Base-by-base conservation (phyloP, 30 jellyfish, hydroid and myxozoan genomes). In the Chrysaora quinquecirrha region DNA sequence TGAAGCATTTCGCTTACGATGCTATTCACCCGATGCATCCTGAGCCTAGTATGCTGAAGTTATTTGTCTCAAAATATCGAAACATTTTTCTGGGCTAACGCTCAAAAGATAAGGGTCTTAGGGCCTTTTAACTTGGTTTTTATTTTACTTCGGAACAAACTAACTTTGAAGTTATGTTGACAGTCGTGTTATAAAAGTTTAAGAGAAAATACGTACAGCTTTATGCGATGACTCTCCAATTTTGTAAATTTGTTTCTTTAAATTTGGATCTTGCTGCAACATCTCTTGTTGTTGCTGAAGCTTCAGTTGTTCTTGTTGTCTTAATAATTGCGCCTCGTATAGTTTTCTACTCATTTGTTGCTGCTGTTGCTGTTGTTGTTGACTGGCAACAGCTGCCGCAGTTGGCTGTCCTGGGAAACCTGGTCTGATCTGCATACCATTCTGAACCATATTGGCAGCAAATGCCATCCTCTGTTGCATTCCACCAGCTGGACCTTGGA, bases 241-340 rank as follows among this genome's bases (percentile, higher is more conserved):
- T 4, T 52, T 52, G 68, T 52, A 52, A 52, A 82, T 76, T 18
- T 67, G 92, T 24, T 67, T 82, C 66, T 82, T 85, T 62, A 85
- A 50, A 0, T 74, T 20, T 48, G 92, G 85, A 61, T 82, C 92
- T 56, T 82, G 78, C 52, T 60, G 88, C 27, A 28, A 70, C 75
- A 70, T 29, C 46, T 50, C 62, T 50, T 61, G 76, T 31, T 68
- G 82, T 27, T 80, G 91, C 29, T 80, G 82, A 18, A 33, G 75
- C 79, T 61, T 73, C 80, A 58, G 87, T 58, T 78, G 89, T 47
- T 83, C 87, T 32, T 83, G 94, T 64, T 85, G 95, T 33, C 95
- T 64, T 82, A 85, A 73, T 78, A 85, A 25, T 67, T 85, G 95
- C n/a, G 95, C 95, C 48, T 85, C 95, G 68, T 62, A 85, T 63